Evolutionary conservation across 1,140 invertebrate genomes (phyloP), one percentile per base, ranked within the genome.

Genomic region (Alviniconcha marisindica): DNA sequence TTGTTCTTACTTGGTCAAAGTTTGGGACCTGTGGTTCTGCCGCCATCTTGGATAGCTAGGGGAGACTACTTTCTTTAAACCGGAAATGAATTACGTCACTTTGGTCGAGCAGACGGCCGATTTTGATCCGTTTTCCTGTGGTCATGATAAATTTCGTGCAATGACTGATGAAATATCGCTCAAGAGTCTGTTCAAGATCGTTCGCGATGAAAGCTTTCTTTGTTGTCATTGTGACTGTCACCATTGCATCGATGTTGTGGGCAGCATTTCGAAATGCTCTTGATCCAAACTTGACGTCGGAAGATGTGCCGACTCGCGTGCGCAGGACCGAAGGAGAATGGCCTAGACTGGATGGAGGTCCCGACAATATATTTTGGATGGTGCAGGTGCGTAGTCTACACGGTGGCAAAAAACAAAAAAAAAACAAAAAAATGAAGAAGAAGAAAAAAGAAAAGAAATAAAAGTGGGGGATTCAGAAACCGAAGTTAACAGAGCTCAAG

Each of bases 291-390:
- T 15, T 51, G n/a, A 51, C 44, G 24, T 28, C 24, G 5, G 42
- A 80, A 31, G 12, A 40, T 66, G 33, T n/a, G 24, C 56, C 56
- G 24, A 24, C 40, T 80, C 78, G 78, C 40, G 24, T 0, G 31
- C n/a, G 1, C 5, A 69, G 60, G 33, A 60, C 40, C 2, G 33
- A 60, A 21, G 44, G 44, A 44, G 24, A 24, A 5, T 81, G 82
- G 73, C 63, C 44, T 7, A 48, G 38, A 24, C 38, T 82, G 14
- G 81, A 56, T 79, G 83, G 56, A 40, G 36, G 74, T 77, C 28
- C 79, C 0, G 81, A 86, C 51, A 88, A 88, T 51, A 71, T 91
- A 7, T 89, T 91, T 69, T 91, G 90, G 90, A 88, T 91, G 86
- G 83, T 90, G 71, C 90, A 91, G 89, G 90, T 91, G 86, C 12